Base-by-base conservation (phyloP, 2,113 vertebrate species). In the Nicator chloris region DNA sequence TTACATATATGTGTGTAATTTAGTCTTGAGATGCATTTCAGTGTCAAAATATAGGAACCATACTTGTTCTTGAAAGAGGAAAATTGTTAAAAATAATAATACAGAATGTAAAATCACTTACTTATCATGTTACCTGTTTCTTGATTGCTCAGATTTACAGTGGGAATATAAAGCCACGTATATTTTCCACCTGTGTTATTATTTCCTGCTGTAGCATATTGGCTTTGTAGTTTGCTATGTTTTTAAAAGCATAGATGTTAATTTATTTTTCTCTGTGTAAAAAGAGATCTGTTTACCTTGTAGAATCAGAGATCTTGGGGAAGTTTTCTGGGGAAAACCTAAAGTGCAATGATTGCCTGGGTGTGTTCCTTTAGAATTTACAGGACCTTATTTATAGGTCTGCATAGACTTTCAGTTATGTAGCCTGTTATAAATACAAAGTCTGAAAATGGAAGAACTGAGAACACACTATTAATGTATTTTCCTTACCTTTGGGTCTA, bases 361-460 rank as follows among this genome's bases (percentile, higher is more conserved):
- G 68, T 93, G 88, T 93, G 79, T 92, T 95, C 68, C n/a, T 86
- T 84, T 24, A 88, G 79, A 94, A 93, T 93, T 95, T 92, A 80
- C 49, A 73, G 85, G 73, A 90, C 44, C 49, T 86, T 93, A 90
- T 96, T 96, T 90, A 83, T 92, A 94, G 94, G 79, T 60, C 53
- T 92, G 51, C 44, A 60, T 81, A 93, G 92, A 88, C 68, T 80
- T 96, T 68, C 40, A 77, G 71, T 96, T 90, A 68, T 71, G 68
- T 93, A 88, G 69, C 72, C 27, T 81, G 13, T 91, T 92, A 79
- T 61, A 90, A 91, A 47, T 54, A 22, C 18, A 50, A 13, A 44
- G 10, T 88, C 77, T 94, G 75, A 86, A 88, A 90, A 81, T 75
- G 68, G 60, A 94, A 93, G 71, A 49, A 68, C 50, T 93, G 76